Evolutionary conservation across 2,797 vertebrate genomes (phyloP).

Genomic region (Eulemur rubriventer): DNA sequence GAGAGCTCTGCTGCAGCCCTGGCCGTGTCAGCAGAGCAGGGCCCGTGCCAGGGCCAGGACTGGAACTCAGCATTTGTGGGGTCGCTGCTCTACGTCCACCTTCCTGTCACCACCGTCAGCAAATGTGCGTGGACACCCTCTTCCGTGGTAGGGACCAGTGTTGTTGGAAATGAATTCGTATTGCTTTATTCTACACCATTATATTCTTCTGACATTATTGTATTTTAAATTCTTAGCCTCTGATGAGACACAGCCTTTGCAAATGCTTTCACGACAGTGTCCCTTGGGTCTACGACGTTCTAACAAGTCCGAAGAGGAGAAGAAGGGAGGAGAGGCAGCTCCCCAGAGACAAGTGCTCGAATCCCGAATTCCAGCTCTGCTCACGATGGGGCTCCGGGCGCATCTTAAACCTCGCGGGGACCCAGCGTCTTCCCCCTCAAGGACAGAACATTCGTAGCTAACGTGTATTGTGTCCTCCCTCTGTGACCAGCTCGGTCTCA

Average conservation of each 20-base stretch:
- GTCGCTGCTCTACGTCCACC: fast-evolving
- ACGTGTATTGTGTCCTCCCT: fast-evolving
- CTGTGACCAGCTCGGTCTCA: fast-evolving
- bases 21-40: too few species aligned
- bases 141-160: fast-evolving
- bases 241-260: fast-evolving
- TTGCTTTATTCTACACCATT: fast-evolving
- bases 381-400: not conserved
- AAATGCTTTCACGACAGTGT: fast-evolving
- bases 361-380: fast-evolving
- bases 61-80: too few species aligned
- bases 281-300: fast-evolving
- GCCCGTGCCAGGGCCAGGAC: fast-evolving
- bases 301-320: fast-evolving
- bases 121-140: fast-evolving
- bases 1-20: fast-evolving
- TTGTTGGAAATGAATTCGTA: not conserved
- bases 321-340: not conserved
- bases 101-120: fast-evolving
- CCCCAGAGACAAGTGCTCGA: fast-evolving
- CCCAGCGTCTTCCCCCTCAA: not conserved
- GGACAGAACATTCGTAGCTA: not conserved
- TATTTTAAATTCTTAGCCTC: not conserved
- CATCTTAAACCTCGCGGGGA: too few species aligned
- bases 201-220: fast-evolving